phyloP scores from a whole-genome alignment of 2,113 vertebrate genomes.

The Bostrychus sinensis region DNA sequence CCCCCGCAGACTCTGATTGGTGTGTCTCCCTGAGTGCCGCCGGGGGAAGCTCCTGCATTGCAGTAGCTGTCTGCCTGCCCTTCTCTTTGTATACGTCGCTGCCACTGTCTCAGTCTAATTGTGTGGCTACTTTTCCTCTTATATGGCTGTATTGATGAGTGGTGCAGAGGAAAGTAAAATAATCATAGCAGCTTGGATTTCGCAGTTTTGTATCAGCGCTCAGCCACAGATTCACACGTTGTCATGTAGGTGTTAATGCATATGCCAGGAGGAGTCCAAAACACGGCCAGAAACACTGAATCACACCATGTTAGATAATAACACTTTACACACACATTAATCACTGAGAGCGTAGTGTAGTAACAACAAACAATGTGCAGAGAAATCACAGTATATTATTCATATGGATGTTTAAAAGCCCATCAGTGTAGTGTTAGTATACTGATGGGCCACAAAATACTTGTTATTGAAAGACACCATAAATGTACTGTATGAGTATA shows the following conservation, averaged over 20 bases:
- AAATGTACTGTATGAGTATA: no score
- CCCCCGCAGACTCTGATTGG: conserved; percentile 49
- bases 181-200: conserved; percentile 32
- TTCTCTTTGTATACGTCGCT: conserved; percentile 29
- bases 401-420: not conserved
- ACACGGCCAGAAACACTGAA: conserved; percentile 25
- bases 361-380: not conserved
- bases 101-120: conserved; percentile 10
- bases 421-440: no score
- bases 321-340: not conserved
- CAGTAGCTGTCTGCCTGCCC: conserved; percentile 61
- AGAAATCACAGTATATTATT: not conserved
- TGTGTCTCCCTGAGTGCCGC: conserved; percentile 47
- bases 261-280: conserved; percentile 12
- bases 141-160: no score
- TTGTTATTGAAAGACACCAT: no score
- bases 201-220: conserved; percentile 38
- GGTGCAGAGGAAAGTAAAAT: conserved; percentile 5
- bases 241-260: conserved; percentile 4
- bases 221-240: conserved; percentile 1
- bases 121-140: not conserved
- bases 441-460: no score
- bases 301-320: conserved; percentile 4
- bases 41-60: conserved; percentile 70
- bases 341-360: not conserved